Conservation (phyloP, 2,888 invertebrate genomes). For the Perizoma flavofasciatum region DNA sequence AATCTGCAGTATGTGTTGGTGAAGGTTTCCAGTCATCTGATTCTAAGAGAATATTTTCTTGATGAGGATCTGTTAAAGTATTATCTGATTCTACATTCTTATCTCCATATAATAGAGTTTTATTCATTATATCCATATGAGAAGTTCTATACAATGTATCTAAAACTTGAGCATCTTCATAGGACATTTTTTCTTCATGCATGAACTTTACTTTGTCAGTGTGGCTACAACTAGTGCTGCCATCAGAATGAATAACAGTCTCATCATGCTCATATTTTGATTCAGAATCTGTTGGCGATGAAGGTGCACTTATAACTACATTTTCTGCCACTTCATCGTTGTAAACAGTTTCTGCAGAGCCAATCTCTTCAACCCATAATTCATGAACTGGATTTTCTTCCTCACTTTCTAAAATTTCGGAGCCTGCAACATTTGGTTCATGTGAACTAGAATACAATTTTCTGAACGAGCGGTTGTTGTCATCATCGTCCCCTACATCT, state of each 20-base stretch:
- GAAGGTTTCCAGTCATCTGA: conserved; percentile 44
- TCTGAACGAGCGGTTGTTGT: conserved; percentile 12
- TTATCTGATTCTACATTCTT: conserved; percentile 35
- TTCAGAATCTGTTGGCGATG: conserved; percentile 52
- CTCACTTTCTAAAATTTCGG: conserved; percentile 44
- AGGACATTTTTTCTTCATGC: conserved; percentile 64
- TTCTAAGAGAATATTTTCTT: conserved; percentile 57
- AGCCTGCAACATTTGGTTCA: conserved; percentile 41
- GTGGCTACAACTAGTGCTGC: conserved; percentile 49
- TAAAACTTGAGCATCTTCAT: conserved; percentile 60
- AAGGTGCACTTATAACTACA: conserved; percentile 55
- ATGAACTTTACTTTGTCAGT: conserved; percentile 60
- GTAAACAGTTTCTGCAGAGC: conserved; percentile 75
- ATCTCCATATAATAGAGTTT: conserved; percentile 49
- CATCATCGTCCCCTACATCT: conserved; percentile 40
- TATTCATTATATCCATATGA: conserved; percentile 70
- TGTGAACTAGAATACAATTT: conserved; percentile 20
- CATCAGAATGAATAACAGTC: conserved; percentile 34
- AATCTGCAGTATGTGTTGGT: conserved; percentile 36
- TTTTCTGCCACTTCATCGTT: conserved; percentile 74
- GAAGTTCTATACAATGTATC: conserved; percentile 69
- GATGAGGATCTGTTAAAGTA: conserved; percentile 52
- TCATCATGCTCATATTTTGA: conserved; percentile 48
- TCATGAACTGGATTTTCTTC: conserved; percentile 56
- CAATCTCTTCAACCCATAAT: conserved; percentile 76